Conservation (phyloP, 2,888 invertebrate species). For the Isotomurus palustris region DNA sequence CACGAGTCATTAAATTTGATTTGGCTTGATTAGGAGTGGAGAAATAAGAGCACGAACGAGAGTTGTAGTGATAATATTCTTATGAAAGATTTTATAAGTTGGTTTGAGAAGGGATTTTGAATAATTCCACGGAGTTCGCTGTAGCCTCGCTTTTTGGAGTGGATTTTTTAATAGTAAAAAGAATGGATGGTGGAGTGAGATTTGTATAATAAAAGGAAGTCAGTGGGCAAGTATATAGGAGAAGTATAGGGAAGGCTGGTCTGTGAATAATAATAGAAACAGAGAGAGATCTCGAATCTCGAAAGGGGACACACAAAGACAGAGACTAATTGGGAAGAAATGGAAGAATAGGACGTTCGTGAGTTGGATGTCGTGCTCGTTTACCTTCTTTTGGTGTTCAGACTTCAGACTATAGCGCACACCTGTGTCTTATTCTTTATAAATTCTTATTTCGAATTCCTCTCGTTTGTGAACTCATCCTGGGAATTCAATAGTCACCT, state of each 20-base stretch:
- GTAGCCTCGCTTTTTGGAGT: too few relatives aligned
- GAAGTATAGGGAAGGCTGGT: too few relatives aligned
- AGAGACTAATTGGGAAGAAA: conserved; percentile 16
- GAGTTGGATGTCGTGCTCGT: conserved; percentile 10
- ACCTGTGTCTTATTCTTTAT: conserved; percentile 4
- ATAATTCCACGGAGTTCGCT: too few relatives aligned
- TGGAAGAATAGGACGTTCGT: too few relatives aligned
- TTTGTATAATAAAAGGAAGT: conserved; percentile 1
- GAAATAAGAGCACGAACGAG: neutral
- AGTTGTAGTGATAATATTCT: too few relatives aligned
- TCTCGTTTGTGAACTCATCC: too few relatives aligned
- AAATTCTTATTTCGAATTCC: too few relatives aligned
- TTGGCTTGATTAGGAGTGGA: neutral
- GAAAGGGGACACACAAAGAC: conserved; percentile 3
- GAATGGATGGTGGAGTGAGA: neutral
- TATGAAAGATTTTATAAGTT: neutral
- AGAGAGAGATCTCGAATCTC: neutral
- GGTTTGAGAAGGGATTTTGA: neutral
- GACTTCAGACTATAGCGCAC: too few relatives aligned
- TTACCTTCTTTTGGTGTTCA: too few relatives aligned
- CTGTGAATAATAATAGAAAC: neutral
- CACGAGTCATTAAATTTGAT: conserved; percentile 3
- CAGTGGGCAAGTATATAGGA: too few relatives aligned
- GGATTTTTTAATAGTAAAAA: too few relatives aligned
- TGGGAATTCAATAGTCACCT: too few relatives aligned